Evolutionary conservation across 2,797 vertebrate species (phyloP), one percentile per base, ranked within the genome.

Genomic region (Halcyon leucocephala): DNA sequence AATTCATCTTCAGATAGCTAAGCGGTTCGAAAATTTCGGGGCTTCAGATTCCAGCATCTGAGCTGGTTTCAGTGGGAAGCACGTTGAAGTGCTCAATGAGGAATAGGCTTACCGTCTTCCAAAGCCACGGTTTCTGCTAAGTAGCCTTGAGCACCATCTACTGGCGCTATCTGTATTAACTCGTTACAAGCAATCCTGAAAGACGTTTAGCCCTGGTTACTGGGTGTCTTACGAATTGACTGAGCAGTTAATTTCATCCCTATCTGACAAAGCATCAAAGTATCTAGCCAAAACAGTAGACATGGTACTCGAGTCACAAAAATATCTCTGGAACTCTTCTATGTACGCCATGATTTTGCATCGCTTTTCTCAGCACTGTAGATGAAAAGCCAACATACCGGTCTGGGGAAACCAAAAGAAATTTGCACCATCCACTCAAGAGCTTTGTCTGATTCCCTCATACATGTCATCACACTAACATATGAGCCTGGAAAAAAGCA

Each of bases 131-230:
- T 6, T 41, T 20, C 65, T 12, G 76, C 83, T 67, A 7, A 2
- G 76, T 2, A 78, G 64, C 49, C 33, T 90, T 14, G 28, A 77
- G 82, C 33, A 9, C 82, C 69, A 81, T 29, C 94, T 83, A 5
- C 85, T 7, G 46, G 24, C 33, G 22, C 49, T 65, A 26, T 44
- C 46, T 3, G 15, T 1, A 5, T 3, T 28, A 22, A 39, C 24
- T 4, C 37, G 7, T 2, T 5, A 28, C 20, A 3, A 19, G 3
- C 35, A n/a, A 3, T 18, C 0, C 10, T 6, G 1, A 29, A 6
- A 35, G 10, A 9, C 7, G 5, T 8, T 58, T 14, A 78, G 26
- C 9, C 6, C 13, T 26, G 12, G 1, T 80, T 35, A 18, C 14
- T 4, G 14, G 10, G 6, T 4, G 17, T 8, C 20, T 51, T 17